These are phyloP conservation scores for Drosophila navojoa DNA, from an alignment of 1,140 invertebrate species.

Conservation along the genomic window DNA sequence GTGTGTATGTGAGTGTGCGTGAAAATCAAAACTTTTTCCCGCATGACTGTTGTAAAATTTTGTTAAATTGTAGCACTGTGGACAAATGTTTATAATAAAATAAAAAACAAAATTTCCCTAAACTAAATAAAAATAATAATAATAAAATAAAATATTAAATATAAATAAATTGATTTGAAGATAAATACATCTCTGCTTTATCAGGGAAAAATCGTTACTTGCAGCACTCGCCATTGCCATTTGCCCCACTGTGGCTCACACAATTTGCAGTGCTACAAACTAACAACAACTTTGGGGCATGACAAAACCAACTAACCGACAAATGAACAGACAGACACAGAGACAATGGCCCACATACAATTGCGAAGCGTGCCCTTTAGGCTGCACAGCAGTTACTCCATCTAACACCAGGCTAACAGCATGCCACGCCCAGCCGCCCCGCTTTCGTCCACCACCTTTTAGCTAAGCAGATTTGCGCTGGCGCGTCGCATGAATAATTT, in stretches of 20 bases:
- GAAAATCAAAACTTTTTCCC: constrained; percentile 50
- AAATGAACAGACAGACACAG: constrained; percentile 18
- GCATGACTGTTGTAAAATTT: constrained; percentile 36
- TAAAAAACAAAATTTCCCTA: neutral
- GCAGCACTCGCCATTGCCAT: neutral
- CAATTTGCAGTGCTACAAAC: constrained; percentile 25
- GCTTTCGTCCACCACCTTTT: neutral
- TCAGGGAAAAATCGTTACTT: too few species aligned
- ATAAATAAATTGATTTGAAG: too few species aligned
- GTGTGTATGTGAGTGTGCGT: neutral
- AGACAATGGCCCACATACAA: constrained; percentile 30
- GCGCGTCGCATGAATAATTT: constrained; percentile 75
- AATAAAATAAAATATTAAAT: neutral
- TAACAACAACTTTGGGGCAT: constrained; percentile 21
- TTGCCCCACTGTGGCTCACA: constrained; percentile 10
- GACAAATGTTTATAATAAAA: neutral
- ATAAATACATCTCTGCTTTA: too few species aligned
- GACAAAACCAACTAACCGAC: constrained; percentile 32
- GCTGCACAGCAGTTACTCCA: constrained; percentile 34
- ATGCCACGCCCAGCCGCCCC: neutral
- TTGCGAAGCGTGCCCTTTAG: constrained; percentile 21
- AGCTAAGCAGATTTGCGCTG: constrained; percentile 65
- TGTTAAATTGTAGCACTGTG: constrained; percentile 54
- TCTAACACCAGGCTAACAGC: neutral
- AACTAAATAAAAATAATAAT: neutral